Evolutionary conservation across 2,113 vertebrate genomes (phyloP).

Genomic region (Speoplatyrhinus poulsoni): DNA sequence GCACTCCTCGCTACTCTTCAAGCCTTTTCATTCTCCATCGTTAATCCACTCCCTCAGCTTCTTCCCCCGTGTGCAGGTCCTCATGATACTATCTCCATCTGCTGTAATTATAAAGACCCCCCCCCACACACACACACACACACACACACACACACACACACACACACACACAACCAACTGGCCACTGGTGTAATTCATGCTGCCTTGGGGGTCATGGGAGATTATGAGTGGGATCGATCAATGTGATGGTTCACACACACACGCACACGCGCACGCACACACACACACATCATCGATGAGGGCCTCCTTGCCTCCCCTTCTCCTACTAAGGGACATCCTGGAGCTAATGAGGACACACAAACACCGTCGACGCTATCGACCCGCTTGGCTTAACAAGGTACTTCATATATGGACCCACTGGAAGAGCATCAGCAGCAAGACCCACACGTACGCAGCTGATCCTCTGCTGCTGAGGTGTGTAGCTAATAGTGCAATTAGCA

Average conservation of each 20-base stretch:
- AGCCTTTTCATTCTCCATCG: conserved; percentile 50
- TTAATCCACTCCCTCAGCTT: conserved; percentile 69
- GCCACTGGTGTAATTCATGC: conserved; percentile 73
- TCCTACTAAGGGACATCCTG: conserved; percentile 76
- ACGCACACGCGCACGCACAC: conserved; percentile 23
- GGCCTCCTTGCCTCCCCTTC: conserved; percentile 69
- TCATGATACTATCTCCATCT: conserved; percentile 72
- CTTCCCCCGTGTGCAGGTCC: conserved; percentile 52
- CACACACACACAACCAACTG: conserved; percentile 52
- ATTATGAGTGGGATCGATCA: conserved; percentile 78
- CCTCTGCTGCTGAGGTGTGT: conserved; percentile 27
- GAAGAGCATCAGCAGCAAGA: conserved; percentile 60
- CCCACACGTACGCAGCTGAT: conserved; percentile 43
- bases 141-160: conserved; percentile 20
- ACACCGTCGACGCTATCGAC: conserved; percentile 69
- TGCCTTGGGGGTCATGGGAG: conserved; percentile 74
- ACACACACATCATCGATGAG: conserved; percentile 67
- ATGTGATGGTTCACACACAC: conserved; percentile 73
- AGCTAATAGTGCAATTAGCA: conserved; percentile 67
- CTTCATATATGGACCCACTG: conserved; percentile 67
- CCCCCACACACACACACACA: conserved; percentile 2
- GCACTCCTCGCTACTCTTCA: conserved; percentile 12
- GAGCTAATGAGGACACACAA: conserved; percentile 77
- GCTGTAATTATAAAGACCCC: conserved; percentile 72
- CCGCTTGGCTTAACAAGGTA: conserved; percentile 71